Conservation (phyloP, 2,797 vertebrate species). For the Tenualosa thibaudeaui region DNA sequence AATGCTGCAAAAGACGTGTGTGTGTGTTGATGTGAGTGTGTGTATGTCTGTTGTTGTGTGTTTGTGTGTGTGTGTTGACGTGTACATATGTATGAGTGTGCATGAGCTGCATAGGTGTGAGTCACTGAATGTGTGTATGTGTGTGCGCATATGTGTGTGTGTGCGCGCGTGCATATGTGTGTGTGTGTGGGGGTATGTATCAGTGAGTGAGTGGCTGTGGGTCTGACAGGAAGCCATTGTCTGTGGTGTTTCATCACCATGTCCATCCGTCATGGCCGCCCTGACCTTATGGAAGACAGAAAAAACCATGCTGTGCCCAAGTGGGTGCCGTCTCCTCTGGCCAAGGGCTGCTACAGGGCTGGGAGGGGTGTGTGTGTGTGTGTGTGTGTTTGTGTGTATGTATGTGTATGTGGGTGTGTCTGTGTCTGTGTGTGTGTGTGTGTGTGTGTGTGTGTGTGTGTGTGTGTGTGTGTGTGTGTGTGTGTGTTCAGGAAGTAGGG, state of each 20-base stretch:
- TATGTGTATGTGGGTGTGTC: neutral
- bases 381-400: too few species aligned
- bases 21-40: too few species aligned
- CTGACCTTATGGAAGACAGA: neutral
- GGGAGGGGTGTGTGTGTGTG: neutral
- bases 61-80: neutral
- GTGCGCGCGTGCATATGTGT: neutral
- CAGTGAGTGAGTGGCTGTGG: neutral
- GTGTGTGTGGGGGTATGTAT: neutral
- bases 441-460: neutral
- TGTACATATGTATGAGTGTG: neutral
- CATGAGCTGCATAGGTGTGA: neutral
- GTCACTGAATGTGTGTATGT: neutral
- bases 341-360: neutral
- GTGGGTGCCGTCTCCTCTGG: neutral
- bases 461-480: too few species aligned
- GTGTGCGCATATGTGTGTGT: slow-evolving; percentile 17
- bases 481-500: neutral
- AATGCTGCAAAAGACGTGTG: neutral
- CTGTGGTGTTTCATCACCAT: neutral
- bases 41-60: neutral
- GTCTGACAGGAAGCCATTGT: neutral
- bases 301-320: neutral
- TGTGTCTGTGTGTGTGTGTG: too few species aligned
- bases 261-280: neutral